Conservation (phyloP, 2,113 vertebrate genomes). For the Anhinga anhinga region DNA sequence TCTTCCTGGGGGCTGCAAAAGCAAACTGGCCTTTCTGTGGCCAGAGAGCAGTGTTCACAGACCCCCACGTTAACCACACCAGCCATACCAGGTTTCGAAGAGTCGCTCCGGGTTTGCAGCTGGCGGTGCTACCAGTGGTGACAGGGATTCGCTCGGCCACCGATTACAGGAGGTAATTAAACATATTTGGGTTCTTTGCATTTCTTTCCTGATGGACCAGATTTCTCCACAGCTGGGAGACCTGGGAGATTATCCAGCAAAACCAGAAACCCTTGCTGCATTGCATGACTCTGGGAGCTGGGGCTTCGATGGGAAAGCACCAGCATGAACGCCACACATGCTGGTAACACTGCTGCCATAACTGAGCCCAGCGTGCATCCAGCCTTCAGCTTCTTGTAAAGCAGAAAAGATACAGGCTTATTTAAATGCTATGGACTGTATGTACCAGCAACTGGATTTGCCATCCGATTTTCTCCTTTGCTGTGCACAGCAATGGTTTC, state of each 20-base stretch:
- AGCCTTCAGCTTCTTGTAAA: background rate
- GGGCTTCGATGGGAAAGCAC: background rate
- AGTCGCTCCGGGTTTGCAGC: accelerated
- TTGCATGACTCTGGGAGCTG: background rate
- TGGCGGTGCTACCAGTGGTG: background rate
- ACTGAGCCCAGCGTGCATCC: accelerated
- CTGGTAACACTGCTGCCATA: background rate
- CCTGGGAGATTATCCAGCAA: background rate
- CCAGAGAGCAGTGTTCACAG: background rate
- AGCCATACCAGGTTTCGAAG: accelerated
- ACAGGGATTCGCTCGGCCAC: background rate
- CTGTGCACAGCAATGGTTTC: background rate
- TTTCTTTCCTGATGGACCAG: background rate
- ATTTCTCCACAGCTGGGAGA: background rate
- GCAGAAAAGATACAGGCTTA: background rate
- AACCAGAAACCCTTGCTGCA: background rate
- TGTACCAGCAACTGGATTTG: background rate
- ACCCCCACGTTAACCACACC: accelerated
- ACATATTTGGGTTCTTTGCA: background rate
- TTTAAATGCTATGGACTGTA: accelerated
- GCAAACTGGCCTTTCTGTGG: accelerated
- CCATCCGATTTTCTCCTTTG: background rate
- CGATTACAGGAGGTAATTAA: background rate
- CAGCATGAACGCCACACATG: accelerated
- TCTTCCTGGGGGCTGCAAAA: background rate